These are phyloP conservation scores for Rhinoptilus africanus DNA, from an alignment of 2,113 vertebrate species.

Conservation along the genomic window DNA sequence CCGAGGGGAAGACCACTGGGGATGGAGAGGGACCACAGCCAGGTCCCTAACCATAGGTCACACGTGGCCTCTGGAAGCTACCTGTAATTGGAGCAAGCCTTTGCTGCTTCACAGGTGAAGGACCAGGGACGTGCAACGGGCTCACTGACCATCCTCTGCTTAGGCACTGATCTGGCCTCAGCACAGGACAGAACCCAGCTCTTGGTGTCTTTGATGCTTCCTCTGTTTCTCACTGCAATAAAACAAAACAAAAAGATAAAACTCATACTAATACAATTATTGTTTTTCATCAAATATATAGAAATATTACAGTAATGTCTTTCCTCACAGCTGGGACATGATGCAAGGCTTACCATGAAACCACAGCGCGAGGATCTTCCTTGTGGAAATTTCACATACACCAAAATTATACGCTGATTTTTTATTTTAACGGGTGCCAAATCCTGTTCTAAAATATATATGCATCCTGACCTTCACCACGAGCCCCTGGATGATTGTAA, in stretches of 20 bases:
- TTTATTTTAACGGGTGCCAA: constrained; percentile 34
- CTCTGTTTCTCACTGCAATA: not conserved
- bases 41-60: not conserved
- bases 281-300: not conserved
- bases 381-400: not conserved
- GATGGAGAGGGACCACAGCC: not conserved
- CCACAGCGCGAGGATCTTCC: not conserved
- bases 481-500: not conserved
- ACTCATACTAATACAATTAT: not conserved
- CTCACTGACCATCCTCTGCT: not conserved
- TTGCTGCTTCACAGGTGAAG: not conserved
- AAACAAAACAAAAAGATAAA: not conserved
- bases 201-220: not conserved
- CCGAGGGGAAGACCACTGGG: not conserved
- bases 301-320: not conserved
- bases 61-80: not conserved
- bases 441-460: not conserved
- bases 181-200: not conserved
- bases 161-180: not conserved
- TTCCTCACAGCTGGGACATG: constrained; percentile 3
- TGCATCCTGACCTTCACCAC: not conserved
- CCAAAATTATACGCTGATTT: not conserved
- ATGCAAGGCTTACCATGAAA: constrained; percentile 9
- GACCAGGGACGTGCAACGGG: not conserved
- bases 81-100: not conserved